A percentile compares a stretch with the other conserved stretches of the same genome.
Conservation (phyloP, 92 coral and sea anemone species). For the Parazoanthus swiftii region DNA sequence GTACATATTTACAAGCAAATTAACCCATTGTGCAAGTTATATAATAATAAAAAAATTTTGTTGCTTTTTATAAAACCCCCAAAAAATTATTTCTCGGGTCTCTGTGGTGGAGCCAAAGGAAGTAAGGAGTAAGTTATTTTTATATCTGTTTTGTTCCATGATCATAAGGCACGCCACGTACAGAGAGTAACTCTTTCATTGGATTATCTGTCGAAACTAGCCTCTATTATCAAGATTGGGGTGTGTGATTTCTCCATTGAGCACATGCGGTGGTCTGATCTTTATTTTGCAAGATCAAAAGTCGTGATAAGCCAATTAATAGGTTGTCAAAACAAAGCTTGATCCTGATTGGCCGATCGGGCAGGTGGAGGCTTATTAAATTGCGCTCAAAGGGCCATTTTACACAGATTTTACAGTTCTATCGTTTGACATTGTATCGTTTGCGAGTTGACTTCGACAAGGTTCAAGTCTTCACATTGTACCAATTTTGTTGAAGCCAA, state of each 20-base stretch:
- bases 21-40: not conserved
- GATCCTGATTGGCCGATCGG: slow-evolving; percentile 77
- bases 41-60: not conserved
- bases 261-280: slow-evolving; percentile 80
- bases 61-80: too few relatives aligned
- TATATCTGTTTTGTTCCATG: not conserved
- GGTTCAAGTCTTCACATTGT: slow-evolving; percentile 10
- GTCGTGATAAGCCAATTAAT: slow-evolving; percentile 97
- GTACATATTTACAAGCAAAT: not conserved
- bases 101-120: not conserved
- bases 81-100: not conserved
- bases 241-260: slow-evolving; percentile 49
- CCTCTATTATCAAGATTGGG: slow-evolving; percentile 52
- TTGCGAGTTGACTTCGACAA: slow-evolving; percentile 14
- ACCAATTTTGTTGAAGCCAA: not conserved
- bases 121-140: not conserved
- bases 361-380: slow-evolving; percentile 97
- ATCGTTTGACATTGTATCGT: slow-evolving; percentile 33
- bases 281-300: slow-evolving; percentile 81
- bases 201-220: slow-evolving; percentile 5
- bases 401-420: slow-evolving; percentile 45
- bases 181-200: not conserved
- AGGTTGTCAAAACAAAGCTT: slow-evolving; percentile 88
- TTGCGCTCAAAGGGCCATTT: slow-evolving; percentile 84
- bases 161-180: not conserved